These are phyloP conservation scores for Nothoprocta pentlandii DNA, from an alignment of 2,113 vertebrate genomes.

Conservation along the genomic window DNA sequence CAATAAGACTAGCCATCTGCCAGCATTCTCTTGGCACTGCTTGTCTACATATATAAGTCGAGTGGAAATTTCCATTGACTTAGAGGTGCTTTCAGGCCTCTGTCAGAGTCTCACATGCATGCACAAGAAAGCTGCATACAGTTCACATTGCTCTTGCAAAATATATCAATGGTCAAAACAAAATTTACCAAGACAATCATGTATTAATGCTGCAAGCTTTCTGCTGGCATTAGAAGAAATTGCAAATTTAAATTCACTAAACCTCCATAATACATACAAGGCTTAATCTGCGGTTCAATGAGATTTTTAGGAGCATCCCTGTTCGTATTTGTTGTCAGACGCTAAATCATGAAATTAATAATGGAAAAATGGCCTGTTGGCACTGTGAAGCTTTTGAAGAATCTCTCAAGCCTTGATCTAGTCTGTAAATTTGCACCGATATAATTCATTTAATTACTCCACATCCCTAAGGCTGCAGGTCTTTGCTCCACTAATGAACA, in stretches of 20 bases:
- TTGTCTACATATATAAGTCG: not conserved
- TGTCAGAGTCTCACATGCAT: not conserved
- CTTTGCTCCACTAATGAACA: not conserved
- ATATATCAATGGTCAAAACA: not conserved
- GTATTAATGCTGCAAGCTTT: not conserved
- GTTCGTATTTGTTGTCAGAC: not conserved
- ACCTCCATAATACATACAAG: not conserved
- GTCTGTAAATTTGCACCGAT: not conserved
- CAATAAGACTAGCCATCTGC: not conserved
- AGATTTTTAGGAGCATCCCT: not conserved
- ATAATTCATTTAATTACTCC: not conserved
- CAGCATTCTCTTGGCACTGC: not conserved
- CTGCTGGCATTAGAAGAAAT: not conserved
- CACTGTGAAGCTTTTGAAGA: not conserved
- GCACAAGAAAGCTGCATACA: not conserved
- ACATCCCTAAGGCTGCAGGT: not conserved
- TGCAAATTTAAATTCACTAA: not conserved
- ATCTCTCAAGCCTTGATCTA: not conserved
- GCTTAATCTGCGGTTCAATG: not conserved
- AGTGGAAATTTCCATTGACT: constrained; percentile 2
- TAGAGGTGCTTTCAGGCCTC: not conserved
- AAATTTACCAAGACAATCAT: not conserved
- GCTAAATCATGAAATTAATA: not conserved
- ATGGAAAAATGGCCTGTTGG: not conserved
- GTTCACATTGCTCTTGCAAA: not conserved